Evolutionary conservation across 2,888 invertebrate species (phyloP), one percentile per base, ranked within the genome.

Genomic region (Ornithoptera priamus): DNA sequence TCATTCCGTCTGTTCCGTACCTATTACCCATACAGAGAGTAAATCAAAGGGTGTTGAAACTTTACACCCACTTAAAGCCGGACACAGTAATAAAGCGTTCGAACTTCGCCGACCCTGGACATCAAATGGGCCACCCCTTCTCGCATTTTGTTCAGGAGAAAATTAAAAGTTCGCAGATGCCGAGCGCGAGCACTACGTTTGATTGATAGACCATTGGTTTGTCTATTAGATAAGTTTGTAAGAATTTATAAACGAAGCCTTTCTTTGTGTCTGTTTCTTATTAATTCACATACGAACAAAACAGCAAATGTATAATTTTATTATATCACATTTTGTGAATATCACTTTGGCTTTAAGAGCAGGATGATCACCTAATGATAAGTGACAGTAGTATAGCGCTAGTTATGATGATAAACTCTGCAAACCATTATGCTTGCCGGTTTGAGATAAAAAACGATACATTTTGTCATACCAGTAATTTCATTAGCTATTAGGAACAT

Each of bases 11-110:
- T 80, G 78, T 83, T 81, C 82, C 84, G 82, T 73, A 88, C 90
- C 87, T 88, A 88, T 85, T 84, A 79, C 86, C 87, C 87, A 86
- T 84, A 78, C 83, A 81, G 87, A 85, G 89, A 91, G 91, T 92
- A 92, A 92, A 92, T 92, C 92, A 92, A 92, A 92, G 92, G 92
- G 92, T 91, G 92, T 91, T 90, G 92, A 91, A 92, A 92, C 92
- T 92, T 92, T 92, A 92, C 92, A 92, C 92, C 92, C 92, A 92
- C 92, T 92, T 92, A 92, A 88, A 90, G 89, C 91, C 90, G 92
- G 92, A 92, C 92, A 92, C 90, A 89, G 92, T 92, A 92, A 92
- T 92, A 92, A 92, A 92, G 87, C 91, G 90, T 90, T 86, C 90
- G 89, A 92, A 92, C 89, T 91, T 92, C 86, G 85, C 80, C 88